Evolutionary conservation across 2,113 vertebrate genomes (phyloP), one percentile per base, ranked within the genome.

Genomic region (Formicarius rufipectus): DNA sequence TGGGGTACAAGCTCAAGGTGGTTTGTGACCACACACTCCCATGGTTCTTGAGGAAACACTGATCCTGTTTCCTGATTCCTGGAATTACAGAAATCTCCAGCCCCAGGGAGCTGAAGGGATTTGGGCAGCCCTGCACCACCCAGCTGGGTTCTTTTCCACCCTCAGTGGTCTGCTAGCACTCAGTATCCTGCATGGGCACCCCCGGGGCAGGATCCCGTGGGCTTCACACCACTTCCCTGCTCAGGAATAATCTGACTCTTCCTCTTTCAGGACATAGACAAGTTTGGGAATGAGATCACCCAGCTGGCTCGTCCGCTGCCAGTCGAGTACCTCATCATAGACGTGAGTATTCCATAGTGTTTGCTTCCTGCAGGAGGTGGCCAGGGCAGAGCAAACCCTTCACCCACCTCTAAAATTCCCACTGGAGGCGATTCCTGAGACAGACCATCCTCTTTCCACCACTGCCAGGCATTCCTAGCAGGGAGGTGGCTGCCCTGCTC

Each of bases 201-300:
- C 39, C 62, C 14, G 24, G 72, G 68, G 47, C 47, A 68, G 35
- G 35, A 40, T 73, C 63, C 72, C 27, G 4, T 22, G 22, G 75
- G 31, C 52, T 82, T 62, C 69, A 37, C 56, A 1, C 17, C 8
- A 2, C 15, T 66, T 52, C 77, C 56, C 5, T 6, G 9, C 53
- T 40, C 60, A 66, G 66, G 66, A 94, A 18, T 91, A 59, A 87
- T 24, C 13, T 28, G 6, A 3, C 22, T 91, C 13, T 74, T 90
- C 60, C 83, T 77, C 33, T 98, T 98, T 39, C 97, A 99, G 99
- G 99, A 99, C 95, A 98, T 98, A 97, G 99, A 99, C 98, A 99
- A 99, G 95, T 99, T 99, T 97, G 99, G 99, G 76, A 99, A 99
- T 1, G 99, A 99, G 91, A 99, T 99, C 96, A 99, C 99, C 3